A percentile compares a stretch with the other conserved stretches of the same genome.
These are phyloP conservation scores for Athalia cordata DNA, from an alignment of 2,888 invertebrate species.

Conservation along the genomic window DNA sequence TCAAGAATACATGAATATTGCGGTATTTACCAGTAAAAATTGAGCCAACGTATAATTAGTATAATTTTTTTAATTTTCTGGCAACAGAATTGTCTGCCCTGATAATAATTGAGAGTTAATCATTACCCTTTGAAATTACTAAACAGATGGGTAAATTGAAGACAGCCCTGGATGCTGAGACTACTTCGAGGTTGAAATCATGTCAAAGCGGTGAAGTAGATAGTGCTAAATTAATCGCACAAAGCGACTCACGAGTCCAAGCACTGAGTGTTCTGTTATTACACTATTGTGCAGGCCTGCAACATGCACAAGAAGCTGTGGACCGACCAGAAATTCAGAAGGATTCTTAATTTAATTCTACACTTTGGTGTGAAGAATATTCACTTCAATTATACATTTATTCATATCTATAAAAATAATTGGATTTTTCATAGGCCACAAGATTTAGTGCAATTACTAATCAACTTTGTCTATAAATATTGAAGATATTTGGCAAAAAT, in stretches of 20 bases:
- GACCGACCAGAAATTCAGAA: conserved; percentile 58
- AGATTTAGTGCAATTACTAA: conserved; percentile 22
- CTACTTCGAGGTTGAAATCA: conserved; percentile 74
- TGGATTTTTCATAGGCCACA: not conserved
- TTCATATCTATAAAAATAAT: not conserved
- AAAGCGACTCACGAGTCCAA: conserved; percentile 91
- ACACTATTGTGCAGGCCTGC: conserved; percentile 95
- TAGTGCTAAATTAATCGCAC: conserved; percentile 69
- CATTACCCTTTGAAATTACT: conserved; percentile 19
- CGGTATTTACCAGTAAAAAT: not conserved
- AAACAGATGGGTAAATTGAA: conserved; percentile 85
- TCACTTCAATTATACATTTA: conserved; percentile 7
- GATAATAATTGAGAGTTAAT: not conserved
- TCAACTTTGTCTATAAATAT: conserved; percentile 19
- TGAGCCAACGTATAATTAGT: not conserved
- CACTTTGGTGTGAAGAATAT: conserved; percentile 1
- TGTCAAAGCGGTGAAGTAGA: conserved; percentile 64
- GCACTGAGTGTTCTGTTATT: conserved; percentile 94
- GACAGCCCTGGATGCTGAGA: conserved; percentile 84
- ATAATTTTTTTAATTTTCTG: no score
- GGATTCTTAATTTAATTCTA: conserved; percentile 28
- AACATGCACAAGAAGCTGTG: conserved; percentile 80
- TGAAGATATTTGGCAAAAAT: conserved; percentile 1
- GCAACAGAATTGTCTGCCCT: no score
- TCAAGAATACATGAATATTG: not conserved